These are phyloP conservation scores for Mustelus asterias DNA, from an alignment of 2,113 vertebrate species.

Conservation along the genomic window DNA sequence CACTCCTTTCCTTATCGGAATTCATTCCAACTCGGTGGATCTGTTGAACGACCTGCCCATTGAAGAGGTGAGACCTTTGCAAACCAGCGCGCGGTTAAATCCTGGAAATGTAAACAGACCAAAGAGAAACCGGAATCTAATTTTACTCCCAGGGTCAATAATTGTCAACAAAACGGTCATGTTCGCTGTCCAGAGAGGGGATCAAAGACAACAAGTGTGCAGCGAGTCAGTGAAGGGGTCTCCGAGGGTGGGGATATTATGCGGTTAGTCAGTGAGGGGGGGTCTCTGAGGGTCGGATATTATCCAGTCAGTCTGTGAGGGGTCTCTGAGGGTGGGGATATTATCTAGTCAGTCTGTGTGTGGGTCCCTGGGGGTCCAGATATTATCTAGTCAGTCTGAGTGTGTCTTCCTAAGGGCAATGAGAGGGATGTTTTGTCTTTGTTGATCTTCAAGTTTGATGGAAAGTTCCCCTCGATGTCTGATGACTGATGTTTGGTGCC, in stretches of 20 bases:
- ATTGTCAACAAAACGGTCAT: neutral
- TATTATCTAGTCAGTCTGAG: neutral
- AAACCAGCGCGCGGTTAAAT: neutral
- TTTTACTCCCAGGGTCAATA: neutral
- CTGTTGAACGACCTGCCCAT: slow-evolving; percentile 85
- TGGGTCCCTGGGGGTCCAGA: neutral
- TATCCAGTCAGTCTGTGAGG: no score
- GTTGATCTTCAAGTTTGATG: neutral
- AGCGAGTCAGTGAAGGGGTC: neutral
- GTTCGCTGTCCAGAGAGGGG: neutral
- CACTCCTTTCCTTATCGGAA: slow-evolving; percentile 90
- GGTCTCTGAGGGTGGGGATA: no score
- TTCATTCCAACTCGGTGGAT: slow-evolving; percentile 77
- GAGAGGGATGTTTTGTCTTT: neutral
- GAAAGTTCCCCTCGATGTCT: neutral
- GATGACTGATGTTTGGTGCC: neutral
- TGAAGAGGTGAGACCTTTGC: slow-evolving; percentile 73
- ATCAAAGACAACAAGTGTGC: neutral
- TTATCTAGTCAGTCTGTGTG: no score
- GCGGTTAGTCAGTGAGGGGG: neutral
- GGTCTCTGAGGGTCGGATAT: no score
- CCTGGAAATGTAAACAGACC: neutral
- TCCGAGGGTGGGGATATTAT: no score
- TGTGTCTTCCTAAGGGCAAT: neutral
- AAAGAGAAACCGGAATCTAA: neutral